phyloP scores from a whole-genome alignment of 2,888 invertebrate species.

The Glyphotaelius pellucidus region DNA sequence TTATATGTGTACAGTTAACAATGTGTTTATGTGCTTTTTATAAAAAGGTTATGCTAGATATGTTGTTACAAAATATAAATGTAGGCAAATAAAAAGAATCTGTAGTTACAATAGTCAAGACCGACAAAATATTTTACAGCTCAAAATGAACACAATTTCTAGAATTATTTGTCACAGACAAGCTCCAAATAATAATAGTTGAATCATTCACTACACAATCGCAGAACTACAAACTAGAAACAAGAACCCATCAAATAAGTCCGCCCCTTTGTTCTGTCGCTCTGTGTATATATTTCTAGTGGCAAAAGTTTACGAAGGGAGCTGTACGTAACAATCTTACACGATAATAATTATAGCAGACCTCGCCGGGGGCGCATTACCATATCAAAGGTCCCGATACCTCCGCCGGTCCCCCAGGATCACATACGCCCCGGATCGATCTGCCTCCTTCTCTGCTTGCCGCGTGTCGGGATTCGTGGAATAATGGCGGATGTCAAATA shows the following conservation, averaged over 20 bases:
- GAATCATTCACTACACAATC: background rate
- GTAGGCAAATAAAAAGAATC: background rate
- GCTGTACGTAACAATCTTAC: background rate
- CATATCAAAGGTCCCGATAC: slow-evolving; percentile 37
- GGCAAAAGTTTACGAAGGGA: slow-evolving; percentile 17
- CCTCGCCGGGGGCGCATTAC: slow-evolving; percentile 18
- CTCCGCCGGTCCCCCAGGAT: background rate
- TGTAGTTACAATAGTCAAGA: background rate
- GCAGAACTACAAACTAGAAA: background rate
- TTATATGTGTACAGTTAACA: too few relatives aligned
- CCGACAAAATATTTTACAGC: background rate
- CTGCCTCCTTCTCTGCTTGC: background rate
- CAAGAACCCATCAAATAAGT: slow-evolving; percentile 2
- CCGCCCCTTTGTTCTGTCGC: background rate
- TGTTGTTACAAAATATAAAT: too few relatives aligned
- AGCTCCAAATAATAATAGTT: background rate
- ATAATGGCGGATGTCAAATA: background rate
- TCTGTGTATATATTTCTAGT: background rate
- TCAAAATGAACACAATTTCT: background rate
- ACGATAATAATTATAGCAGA: slow-evolving; percentile 24
- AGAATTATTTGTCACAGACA: background rate
- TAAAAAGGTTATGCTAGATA: too few relatives aligned
- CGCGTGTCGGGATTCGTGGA: background rate
- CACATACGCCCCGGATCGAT: slow-evolving; percentile 26
- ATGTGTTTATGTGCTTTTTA: too few relatives aligned